A percentile compares a stretch with the other conserved stretches of the same genome.
phyloP scores from a whole-genome alignment of 2,113 vertebrate species.

The Petrocephalus zakoni region DNA sequence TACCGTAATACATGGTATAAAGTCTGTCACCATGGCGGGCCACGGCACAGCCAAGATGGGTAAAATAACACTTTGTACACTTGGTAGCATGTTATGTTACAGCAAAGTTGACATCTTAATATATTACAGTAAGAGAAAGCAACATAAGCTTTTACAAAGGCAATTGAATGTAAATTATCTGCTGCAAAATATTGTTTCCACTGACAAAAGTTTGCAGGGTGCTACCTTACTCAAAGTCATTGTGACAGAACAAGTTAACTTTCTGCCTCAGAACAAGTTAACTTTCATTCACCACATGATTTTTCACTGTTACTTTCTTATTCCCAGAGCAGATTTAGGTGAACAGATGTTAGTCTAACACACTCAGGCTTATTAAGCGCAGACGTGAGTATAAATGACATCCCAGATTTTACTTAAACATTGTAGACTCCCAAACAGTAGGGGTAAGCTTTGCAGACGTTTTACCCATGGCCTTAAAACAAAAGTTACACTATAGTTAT shows the following conservation, averaged over 20 bases:
- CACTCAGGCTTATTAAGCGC: neutral
- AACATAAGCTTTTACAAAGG: slow-evolving; percentile 10
- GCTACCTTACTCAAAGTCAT: neutral
- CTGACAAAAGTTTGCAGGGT: slow-evolving; percentile 3
- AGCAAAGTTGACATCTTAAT: slow-evolving; percentile 6
- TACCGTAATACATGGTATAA: neutral
- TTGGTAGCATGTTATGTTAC: neutral
- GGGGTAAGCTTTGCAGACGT: neutral
- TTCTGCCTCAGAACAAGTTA: neutral
- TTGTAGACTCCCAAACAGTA: neutral
- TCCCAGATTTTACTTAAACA: neutral
- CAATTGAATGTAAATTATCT: neutral
- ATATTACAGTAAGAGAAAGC: slow-evolving; percentile 4
- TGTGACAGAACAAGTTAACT: too few relatives aligned
- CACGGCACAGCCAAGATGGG: neutral
- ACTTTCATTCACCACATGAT: neutral
- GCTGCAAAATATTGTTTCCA: neutral
- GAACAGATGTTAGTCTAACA: neutral
- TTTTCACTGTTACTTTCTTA: neutral
- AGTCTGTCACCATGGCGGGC: neutral
- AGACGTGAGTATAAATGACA: neutral
- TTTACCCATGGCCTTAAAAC: neutral
- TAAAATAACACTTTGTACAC: neutral
- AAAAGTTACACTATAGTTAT: neutral
- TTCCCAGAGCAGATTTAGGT: neutral